Base-by-base conservation (phyloP, 1,140 invertebrate genomes). In the Heliconius melpomene region DNA sequence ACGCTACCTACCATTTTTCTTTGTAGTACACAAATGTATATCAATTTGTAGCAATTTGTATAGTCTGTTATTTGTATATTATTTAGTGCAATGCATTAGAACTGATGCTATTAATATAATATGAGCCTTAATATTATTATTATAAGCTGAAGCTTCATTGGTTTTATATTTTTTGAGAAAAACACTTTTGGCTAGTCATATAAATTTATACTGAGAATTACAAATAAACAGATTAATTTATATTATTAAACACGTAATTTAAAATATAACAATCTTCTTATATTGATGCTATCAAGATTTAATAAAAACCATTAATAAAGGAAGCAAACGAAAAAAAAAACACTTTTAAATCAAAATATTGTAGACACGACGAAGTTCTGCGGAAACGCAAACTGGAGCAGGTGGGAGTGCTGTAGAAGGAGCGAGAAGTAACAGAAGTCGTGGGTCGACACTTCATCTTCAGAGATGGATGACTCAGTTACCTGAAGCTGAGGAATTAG, bases 401-500 rank as follows among this genome's bases (percentile, higher is more conserved):
- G 88, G 80, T 9, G 90, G 91, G 2, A 93, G 91, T 82, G 87
- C 87, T 20, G 87, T 91, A 23, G 95, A 95, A 80, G 91, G 80
- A 72, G 91, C 77, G 73, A 89, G 87, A 80, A 93, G 89, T 86
- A 92, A 83, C 40, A 88, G 87, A 89, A 95, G 95, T 91, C 96
- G 95, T 86, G 95, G 95, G 79, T 95, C 96, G 81, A 95, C 96
- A 52, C 83, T 96, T 80, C 96, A 97, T 87, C 89, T 97, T 70
- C 96, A 96, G 60, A 96, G 96, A 84, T 97, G 97, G 97, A 97
- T 97, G 95, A 96, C 95, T 66, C 89, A 94, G 46, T 83, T 94
- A 20, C 92, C 94, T n/a, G 95, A 96, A 71, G 94, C 96, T 77
- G 94, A 94, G 72, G 90, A 93, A 74, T 74, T 90, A 72, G 94